Base-by-base conservation (phyloP, 2,888 invertebrate species). In the Craniophora ligustri region DNA sequence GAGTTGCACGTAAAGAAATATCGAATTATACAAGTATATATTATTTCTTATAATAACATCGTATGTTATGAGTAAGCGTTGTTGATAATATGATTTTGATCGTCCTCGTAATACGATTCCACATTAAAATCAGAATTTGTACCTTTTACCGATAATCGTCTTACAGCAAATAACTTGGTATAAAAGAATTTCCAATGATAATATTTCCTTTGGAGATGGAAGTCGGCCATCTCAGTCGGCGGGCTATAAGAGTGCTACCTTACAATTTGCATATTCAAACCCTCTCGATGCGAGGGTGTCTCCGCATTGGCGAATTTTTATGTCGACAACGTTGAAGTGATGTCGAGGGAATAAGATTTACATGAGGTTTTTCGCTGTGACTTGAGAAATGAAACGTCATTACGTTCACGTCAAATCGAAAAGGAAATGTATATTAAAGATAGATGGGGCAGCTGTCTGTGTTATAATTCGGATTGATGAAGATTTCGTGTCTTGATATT, bases 241-340 rank as follows among this genome's bases (percentile, higher is more conserved):
- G 75, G 46, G 66, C 58, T 50, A 48, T 56, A 55, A 68, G 72
- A 71, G 75, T 64, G 74, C 67, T 67, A 77, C 75, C 79, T 78
- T 71, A 76, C 71, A 76, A 79, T 80, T 79, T 80, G 76, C 79
- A 80, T 80, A 76, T 78, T 76, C 73, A 75, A 77, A 76, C 71
- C 59, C 67, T 63, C 76, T 77, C 75, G 75, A 75, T 69, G 72
- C 56, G 61, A 63, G 53, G 53, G 66, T 41, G 59, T 50, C 60
- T 53, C 51, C 61, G 62, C 70, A 62, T 59, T 64, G 59, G 67
- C 48, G 56, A 67, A 67, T 61, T 76, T 72, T 67, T 69, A 66
- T 57, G 58, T 65, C 62, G 61, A 67, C 60, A 46, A 51, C 63
- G 51, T 59, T 67, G 48, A 53, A 71, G 64, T 58, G 68, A 61